phyloP scores from a whole-genome alignment of 2,797 vertebrate species.

The Rhynchotus rufescens region DNA sequence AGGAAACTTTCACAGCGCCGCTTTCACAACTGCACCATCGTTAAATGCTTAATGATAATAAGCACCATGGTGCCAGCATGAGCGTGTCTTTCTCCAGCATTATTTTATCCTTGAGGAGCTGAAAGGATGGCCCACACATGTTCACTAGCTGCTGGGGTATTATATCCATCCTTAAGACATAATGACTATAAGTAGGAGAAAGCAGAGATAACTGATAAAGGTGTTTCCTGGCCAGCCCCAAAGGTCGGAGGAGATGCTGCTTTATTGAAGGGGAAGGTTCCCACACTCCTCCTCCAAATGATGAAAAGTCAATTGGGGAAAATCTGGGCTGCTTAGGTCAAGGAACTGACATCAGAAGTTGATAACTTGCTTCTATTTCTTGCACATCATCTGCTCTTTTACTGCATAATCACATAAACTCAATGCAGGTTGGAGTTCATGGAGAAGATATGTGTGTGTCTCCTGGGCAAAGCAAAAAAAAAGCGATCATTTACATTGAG shows the following conservation, averaged over 20 bases:
- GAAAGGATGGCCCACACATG: background rate
- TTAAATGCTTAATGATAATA: background rate
- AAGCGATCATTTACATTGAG: background rate
- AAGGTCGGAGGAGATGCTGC: background rate
- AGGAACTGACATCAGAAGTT: background rate
- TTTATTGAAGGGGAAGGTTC: background rate
- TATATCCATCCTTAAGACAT: background rate
- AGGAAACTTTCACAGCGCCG: background rate
- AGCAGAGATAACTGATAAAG: background rate
- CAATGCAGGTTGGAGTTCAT: fast-evolving
- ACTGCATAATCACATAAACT: too few species aligned
- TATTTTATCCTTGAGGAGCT: background rate
- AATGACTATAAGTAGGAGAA: background rate
- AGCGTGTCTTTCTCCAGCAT: background rate
- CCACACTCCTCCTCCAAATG: background rate
- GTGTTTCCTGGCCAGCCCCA: background rate
- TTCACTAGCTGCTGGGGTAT: background rate
- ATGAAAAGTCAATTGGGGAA: background rate
- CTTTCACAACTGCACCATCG: background rate
- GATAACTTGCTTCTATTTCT: background rate
- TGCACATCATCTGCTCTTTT: background rate
- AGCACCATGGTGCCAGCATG: background rate
- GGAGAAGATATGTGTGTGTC: fast-evolving
- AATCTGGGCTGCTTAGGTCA: background rate
- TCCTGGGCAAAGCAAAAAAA: background rate